phyloP scores from a whole-genome alignment of 2,113 vertebrate species.

The Aegotheles bennettii region DNA sequence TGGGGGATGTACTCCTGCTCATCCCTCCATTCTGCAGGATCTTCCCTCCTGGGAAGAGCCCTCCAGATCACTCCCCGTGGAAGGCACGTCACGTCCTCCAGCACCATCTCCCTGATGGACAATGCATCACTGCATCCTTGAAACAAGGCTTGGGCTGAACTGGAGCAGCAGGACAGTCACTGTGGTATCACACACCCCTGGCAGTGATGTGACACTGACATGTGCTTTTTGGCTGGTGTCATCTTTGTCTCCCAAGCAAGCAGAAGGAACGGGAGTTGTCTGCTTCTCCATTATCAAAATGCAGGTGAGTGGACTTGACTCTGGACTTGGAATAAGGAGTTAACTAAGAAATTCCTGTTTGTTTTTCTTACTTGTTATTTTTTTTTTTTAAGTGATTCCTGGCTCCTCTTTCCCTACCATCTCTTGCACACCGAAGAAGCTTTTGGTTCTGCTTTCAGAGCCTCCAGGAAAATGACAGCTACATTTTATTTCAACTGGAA shows the following conservation, averaged over 20 bases:
- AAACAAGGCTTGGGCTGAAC: neutral
- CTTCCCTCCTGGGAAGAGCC: neutral
- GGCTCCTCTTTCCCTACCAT: rapidly evolving
- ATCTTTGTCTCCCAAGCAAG: neutral
- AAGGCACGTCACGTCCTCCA: neutral
- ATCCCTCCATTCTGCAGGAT: neutral
- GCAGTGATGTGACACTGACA: rapidly evolving
- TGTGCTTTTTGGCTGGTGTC: no score
- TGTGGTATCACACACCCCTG: rapidly evolving
- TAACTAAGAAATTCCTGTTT: neutral
- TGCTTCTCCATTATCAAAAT: neutral
- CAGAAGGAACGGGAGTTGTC: neutral
- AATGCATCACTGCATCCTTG: neutral
- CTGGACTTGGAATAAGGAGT: neutral
- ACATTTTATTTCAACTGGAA: neutral
- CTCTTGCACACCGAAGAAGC: neutral
- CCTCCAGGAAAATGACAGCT: neutral
- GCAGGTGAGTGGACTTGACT: neutral
- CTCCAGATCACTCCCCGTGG: neutral
- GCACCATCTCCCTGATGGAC: rapidly evolving
- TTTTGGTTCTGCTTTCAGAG: neutral
- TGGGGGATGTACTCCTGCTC: rapidly evolving
- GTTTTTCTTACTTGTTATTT: neutral
- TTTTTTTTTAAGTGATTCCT: neutral
- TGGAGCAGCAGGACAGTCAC: neutral